Evolutionary conservation across 2,888 invertebrate genomes (phyloP).

Genomic region (Callinectes sapidus): DNA sequence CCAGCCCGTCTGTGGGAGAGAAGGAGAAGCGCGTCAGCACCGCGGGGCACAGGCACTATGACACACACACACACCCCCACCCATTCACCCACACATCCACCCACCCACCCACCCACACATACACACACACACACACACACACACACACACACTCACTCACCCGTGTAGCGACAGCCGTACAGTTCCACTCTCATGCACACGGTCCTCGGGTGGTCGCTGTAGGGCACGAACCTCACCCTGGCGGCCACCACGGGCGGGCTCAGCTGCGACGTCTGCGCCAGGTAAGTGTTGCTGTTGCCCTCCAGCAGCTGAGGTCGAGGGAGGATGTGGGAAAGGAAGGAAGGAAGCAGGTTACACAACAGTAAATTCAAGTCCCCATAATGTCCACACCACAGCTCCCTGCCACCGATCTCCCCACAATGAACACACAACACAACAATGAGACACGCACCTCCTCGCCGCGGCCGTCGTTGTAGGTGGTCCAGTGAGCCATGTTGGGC

Average conservation of each 20-base stretch:
- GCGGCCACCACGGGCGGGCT: slow-evolving; percentile 78
- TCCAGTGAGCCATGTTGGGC: slow-evolving; percentile 87
- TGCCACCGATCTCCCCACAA: background rate
- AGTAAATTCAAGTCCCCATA: background rate
- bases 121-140: slow-evolving; percentile 74
- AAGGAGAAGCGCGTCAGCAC: background rate
- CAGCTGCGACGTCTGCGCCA: slow-evolving; percentile 76
- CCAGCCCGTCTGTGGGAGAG: slow-evolving; percentile 83
- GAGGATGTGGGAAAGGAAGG: background rate
- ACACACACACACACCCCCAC: slow-evolving; percentile 74
- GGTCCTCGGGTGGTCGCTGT: slow-evolving; percentile 77
- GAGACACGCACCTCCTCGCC: slow-evolving; percentile 61
- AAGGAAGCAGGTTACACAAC: background rate
- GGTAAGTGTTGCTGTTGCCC: slow-evolving; percentile 78
- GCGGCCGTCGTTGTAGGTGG: slow-evolving; percentile 80
- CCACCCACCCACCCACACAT: slow-evolving; percentile 74
- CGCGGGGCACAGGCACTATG: background rate
- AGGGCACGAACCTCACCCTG: slow-evolving; percentile 78
- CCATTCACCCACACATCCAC: background rate
- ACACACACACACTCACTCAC: slow-evolving; percentile 74
- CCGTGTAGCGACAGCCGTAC: slow-evolving; percentile 78
- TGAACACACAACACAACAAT: background rate
- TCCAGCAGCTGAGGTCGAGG: slow-evolving; percentile 57
- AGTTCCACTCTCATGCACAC: slow-evolving; percentile 79
- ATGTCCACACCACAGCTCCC: background rate